These are phyloP conservation scores for Synergus itoensis DNA, from an alignment of 2,888 invertebrate genomes.

Conservation along the genomic window DNA sequence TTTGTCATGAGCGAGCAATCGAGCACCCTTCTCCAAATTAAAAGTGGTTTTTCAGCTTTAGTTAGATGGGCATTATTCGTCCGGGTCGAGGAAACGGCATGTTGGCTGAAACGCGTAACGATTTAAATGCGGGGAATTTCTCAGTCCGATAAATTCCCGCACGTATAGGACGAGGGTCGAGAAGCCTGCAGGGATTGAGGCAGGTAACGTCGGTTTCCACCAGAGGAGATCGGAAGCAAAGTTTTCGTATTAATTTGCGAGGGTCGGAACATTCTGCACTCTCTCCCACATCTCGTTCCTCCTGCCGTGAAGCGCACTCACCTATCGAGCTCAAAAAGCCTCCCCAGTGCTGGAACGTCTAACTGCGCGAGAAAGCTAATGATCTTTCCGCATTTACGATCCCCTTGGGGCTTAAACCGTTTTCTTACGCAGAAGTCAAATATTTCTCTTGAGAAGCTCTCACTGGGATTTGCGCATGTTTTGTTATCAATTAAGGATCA, in stretches of 20 bases:
- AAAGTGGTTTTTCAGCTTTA: constrained; percentile 17
- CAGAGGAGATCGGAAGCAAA: constrained; percentile 53
- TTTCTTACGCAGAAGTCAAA: constrained; percentile 56
- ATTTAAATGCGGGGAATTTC: constrained; percentile 53
- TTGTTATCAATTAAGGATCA: constrained; percentile 34
- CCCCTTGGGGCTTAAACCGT: constrained; percentile 51
- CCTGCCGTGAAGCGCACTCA: constrained; percentile 30
- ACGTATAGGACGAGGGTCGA: constrained; percentile 37
- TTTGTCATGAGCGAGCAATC: neutral
- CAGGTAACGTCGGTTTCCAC: constrained; percentile 45
- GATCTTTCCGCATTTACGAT: constrained; percentile 57
- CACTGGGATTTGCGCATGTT: constrained; percentile 22
- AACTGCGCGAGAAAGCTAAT: constrained; percentile 57
- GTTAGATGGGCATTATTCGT: neutral
- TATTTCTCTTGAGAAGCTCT: constrained; percentile 50
- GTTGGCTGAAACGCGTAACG: constrained; percentile 48
- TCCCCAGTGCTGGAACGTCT: constrained; percentile 46
- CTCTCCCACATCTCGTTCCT: constrained; percentile 25
- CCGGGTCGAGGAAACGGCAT: constrained; percentile 45
- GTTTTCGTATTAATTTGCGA: constrained; percentile 59
- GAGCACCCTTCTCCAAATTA: neutral
- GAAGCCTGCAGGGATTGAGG: constrained; percentile 55
- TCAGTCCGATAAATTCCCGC: constrained; percentile 52
- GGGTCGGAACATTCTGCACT: constrained; percentile 47
- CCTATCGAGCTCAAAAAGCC: constrained; percentile 44